phyloP scores from a whole-genome alignment of 2,888 invertebrate genomes.

The Hyppa rectilinea region DNA sequence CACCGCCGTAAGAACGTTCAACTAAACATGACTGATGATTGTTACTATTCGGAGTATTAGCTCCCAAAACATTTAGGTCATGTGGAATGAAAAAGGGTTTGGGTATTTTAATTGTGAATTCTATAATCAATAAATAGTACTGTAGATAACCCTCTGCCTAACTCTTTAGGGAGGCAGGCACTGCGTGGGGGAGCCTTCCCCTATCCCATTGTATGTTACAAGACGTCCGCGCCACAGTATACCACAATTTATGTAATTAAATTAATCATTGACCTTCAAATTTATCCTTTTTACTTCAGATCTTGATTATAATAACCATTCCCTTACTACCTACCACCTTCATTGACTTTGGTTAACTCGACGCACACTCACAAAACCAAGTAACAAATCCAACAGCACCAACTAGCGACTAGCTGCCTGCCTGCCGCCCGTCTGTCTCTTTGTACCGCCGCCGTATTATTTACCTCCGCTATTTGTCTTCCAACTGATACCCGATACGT shows the following conservation, averaged over 20 bases:
- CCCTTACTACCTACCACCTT: neutral
- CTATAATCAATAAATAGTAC: neutral
- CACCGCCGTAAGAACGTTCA: neutral
- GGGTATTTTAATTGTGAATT: neutral
- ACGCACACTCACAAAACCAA: too few species aligned
- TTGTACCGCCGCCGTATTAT: slow-evolving; percentile 3
- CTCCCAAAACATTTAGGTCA: neutral
- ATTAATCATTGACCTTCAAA: neutral
- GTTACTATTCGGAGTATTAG: neutral
- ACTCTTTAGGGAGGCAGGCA: too few species aligned
- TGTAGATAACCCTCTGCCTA: too few species aligned
- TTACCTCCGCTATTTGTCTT: slow-evolving; percentile 32
- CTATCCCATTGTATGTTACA: neutral
- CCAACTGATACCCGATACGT: slow-evolving; percentile 42
- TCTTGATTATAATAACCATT: too few species aligned
- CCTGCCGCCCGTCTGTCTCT: neutral
- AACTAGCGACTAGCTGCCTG: neutral
- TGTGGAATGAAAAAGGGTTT: neutral
- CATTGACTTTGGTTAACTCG: neutral
- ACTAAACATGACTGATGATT: neutral
- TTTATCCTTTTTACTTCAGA: neutral
- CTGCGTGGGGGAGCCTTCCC: too few species aligned
- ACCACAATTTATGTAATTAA: neutral
- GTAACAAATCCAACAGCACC: neutral
- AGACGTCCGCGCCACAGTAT: too few species aligned